Evolutionary conservation across 1,140 invertebrate species (phyloP), one percentile per base, ranked within the genome.

Genomic region (Andrena cerasifolii): DNA sequence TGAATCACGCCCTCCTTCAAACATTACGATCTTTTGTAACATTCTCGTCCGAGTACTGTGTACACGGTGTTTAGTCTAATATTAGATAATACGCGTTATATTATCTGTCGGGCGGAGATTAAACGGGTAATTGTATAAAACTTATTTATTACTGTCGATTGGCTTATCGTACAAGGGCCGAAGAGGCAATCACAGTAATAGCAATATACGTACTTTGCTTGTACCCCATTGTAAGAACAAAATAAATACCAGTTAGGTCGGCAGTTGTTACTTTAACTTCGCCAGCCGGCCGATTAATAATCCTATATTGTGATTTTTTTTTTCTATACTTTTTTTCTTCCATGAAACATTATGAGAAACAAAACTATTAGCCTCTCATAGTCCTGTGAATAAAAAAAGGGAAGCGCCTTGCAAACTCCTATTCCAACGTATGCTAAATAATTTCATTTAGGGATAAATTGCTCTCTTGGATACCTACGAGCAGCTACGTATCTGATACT

Each of bases 331-430:
- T 59, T 24, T 45, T 63, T 75, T 73, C 49, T 56, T 68, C 43
- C 62, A 66, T 58, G 63, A 84, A 83, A 66, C n/a, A 67, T 72
- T 78, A 78, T 59, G 45, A 82, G 45, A 51, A 82, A 82, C 49
- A 81, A 68, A 80, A 54, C 66, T 70, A 71, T 71, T 78, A 56
- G 26, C 33, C 62, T 77, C 43, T 80, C 66, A 80, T 47, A 63
- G 66, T 54, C 66, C 78, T 84, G 67, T 58, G 66, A 84, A 79
- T 76, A 31, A 84, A 61, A 70, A 68, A 62, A 63, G 58, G 45
- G 56, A 73, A 53, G 59, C 54, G 63, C 43, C 62, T 83, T 61
- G 49, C 54, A 67, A 51, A 82, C 28, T 77, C 58, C 49, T 53
- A 72, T 73, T 54, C 70, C 53, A 53, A 43, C 54, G 33, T 61